These are phyloP conservation scores for Beris morrisii DNA, from an alignment of 2,888 invertebrate species.

Conservation along the genomic window DNA sequence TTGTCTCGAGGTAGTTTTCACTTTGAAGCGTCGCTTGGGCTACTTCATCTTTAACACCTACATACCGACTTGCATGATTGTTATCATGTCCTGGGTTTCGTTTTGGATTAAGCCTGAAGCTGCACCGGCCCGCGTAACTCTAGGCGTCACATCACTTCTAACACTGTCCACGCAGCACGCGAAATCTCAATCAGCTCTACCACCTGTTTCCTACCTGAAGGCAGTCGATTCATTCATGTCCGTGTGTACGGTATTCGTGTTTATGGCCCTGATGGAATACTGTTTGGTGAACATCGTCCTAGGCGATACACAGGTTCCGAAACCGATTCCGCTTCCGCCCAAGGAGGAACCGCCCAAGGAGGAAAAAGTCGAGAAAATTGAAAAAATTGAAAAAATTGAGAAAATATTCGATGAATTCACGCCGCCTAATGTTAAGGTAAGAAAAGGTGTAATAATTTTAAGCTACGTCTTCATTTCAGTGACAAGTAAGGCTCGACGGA, in stretches of 20 bases:
- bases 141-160: slow-evolving; percentile 83
- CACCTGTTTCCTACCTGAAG: slow-evolving; percentile 90
- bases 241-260: slow-evolving; percentile 89
- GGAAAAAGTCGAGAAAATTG: slow-evolving; percentile 36
- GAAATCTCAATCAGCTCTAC: slow-evolving; percentile 85
- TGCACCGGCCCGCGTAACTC: slow-evolving; percentile 84
- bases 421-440: slow-evolving; percentile 34
- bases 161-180: slow-evolving; percentile 91
- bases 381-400: slow-evolving; percentile 54
- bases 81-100: slow-evolving; percentile 95
- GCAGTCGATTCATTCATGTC: slow-evolving; percentile 94
- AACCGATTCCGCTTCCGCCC: slow-evolving; percentile 52
- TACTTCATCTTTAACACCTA: slow-evolving; percentile 92
- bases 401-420: slow-evolving; percentile 53
- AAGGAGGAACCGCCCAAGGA: slow-evolving; percentile 35
- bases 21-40: slow-evolving; percentile 77
- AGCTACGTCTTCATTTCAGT: neutral
- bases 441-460: neutral
- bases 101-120: slow-evolving; percentile 96
- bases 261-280: slow-evolving; percentile 86
- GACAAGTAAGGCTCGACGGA: no score
- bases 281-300: slow-evolving; percentile 77
- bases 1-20: slow-evolving; percentile 86
- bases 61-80: slow-evolving; percentile 87
- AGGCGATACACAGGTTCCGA: slow-evolving; percentile 55